Base-by-base conservation (phyloP, 2,888 invertebrate genomes). In the Sialis lutaria region DNA sequence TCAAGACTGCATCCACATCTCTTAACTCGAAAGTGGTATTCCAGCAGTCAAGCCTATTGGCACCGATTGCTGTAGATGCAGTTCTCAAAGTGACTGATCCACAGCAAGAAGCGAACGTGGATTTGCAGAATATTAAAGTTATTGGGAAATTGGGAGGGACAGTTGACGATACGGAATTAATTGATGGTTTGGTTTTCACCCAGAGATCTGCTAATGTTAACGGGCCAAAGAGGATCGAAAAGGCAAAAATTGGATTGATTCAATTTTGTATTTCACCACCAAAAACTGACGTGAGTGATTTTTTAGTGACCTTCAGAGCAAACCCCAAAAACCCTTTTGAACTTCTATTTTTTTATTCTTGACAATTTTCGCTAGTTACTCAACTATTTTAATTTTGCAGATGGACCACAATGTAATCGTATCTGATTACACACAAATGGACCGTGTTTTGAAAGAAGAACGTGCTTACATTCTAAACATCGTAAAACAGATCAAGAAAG, bases 261-360 rank as follows among this genome's bases (percentile, higher is more conserved):
- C 98, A 99, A 67, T 99, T 99, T 68, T 99, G 98, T 64, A 90
- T 99, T 64, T 98, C 98, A 9, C 91, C 98, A 46, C 98, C 98
- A 6, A 99, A 99, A 70, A 98, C 98, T 48, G 97, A 99, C 67
- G 87, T 87, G 64, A 75, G 77, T 68, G 45, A 7, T 9, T n/a
- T 37, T 44, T 44, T 31, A 6, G 22, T 22, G 22, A 22, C 22
- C 22, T 22, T 22, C 2, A 22, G 22, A 22, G 4, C 22, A 22
- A 22, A 22, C 22, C 22, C 22, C n/a, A n/a, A n/a, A n/a, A n/a
- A n/a, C n/a, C n/a, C n/a, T n/a, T n/a, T n/a, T n/a, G n/a, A n/a
- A n/a, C n/a, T n/a, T n/a, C n/a, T n/a, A n/a, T n/a, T n/a, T n/a
- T n/a, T n/a, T n/a, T n/a, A n/a, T n/a, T n/a, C n/a, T n/a, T n/a